Percentiles rank a stretch among this genome's conserved stretches.
These are phyloP conservation scores for Tautogolabrus adspersus DNA, from an alignment of 2,113 vertebrate species.

Conservation along the genomic window DNA sequence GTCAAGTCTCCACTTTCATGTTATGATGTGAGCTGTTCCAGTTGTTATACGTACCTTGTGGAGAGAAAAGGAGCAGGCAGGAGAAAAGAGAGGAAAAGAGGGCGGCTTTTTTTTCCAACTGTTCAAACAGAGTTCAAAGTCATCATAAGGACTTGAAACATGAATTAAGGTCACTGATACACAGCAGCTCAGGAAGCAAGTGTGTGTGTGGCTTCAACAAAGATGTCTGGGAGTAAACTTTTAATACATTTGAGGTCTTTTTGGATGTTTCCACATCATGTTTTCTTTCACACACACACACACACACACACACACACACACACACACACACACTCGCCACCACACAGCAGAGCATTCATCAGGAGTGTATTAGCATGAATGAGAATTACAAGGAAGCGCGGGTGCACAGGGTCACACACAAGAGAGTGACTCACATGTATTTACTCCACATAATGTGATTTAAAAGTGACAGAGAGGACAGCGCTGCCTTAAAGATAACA, in stretches of 20 bases:
- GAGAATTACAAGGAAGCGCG: constrained; percentile 53
- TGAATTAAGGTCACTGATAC: constrained; percentile 68
- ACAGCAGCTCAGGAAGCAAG: constrained; percentile 25
- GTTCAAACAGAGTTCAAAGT: constrained; percentile 73
- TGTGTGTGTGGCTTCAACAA: constrained; percentile 30
- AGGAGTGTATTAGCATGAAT: constrained; percentile 62
- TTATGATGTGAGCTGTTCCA: constrained; percentile 70
- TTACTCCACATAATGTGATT: constrained; percentile 71
- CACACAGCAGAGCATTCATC: constrained; percentile 49
- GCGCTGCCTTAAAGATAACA: constrained; percentile 58
- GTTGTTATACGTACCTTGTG: constrained; percentile 46
- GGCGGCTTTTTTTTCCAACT: constrained; percentile 20
- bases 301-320: constrained; percentile 23
- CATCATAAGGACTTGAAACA: constrained; percentile 63
- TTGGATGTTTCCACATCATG: constrained; percentile 66
- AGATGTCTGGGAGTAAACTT: constrained; percentile 57
- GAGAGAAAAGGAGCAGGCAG: constrained; percentile 52
- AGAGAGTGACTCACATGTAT: constrained; percentile 56
- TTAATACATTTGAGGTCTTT: constrained; percentile 55
- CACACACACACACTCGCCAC: constrained; percentile 37
- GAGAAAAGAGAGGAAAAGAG: constrained; percentile 48
- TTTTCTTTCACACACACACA: constrained; percentile 57
- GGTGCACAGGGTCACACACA: constrained; percentile 54
- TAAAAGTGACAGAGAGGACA: constrained; percentile 78
- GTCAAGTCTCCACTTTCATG: constrained; percentile 69